Conservation (phyloP, 2,113 vertebrate species). For the Paratilapia polleni region DNA sequence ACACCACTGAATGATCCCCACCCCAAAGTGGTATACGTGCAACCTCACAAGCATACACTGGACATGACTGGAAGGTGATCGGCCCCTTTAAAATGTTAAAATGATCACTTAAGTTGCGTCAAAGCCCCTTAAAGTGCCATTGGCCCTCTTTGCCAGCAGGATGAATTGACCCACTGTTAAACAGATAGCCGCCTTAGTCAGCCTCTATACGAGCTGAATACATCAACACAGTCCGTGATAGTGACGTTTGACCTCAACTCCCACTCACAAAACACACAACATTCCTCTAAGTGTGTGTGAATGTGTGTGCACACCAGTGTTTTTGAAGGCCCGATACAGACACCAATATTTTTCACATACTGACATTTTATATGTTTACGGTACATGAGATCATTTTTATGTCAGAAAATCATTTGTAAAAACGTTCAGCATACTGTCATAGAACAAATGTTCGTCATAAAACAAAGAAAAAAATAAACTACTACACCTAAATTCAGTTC, state of each 20-base stretch:
- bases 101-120: conserved; percentile 53
- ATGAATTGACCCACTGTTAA: conserved; percentile 67
- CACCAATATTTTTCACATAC: neutral
- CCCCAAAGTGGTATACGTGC: neutral
- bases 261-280: conserved; percentile 64
- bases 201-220: conserved; percentile 65
- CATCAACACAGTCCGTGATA: conserved; percentile 63
- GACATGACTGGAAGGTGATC: conserved; percentile 25
- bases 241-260: conserved; percentile 65
- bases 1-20: conserved; percentile 1
- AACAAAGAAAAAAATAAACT: too few relatives aligned
- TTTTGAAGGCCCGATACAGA: neutral
- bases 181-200: conserved; percentile 19
- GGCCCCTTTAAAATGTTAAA: conserved; percentile 38
- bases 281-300: conserved; percentile 42
- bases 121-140: conserved; percentile 32
- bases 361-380: neutral
- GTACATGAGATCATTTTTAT: neutral
- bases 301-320: neutral
- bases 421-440: neutral
- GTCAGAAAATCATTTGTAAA: neutral
- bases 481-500: too few relatives aligned
- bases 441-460: neutral
- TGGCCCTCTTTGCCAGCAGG: conserved; percentile 5
- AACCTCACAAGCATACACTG: conserved; percentile 1